Base-by-base conservation (phyloP, 2,113 vertebrate species). In the Bubo scandiacus region DNA sequence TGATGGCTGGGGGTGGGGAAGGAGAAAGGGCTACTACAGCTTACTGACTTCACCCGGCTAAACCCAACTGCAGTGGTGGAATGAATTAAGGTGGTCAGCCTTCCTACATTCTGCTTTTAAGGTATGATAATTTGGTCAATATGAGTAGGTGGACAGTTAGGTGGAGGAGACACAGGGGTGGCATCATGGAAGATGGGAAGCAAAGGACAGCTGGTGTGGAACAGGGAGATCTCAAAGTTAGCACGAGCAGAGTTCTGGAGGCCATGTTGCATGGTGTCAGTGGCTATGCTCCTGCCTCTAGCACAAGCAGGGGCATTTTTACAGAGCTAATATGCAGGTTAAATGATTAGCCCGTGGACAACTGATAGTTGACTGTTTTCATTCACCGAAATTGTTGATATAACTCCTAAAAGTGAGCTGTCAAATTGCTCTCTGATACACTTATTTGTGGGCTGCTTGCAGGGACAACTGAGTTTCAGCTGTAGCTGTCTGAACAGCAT, bases 251-350 rank as follows among this genome's bases (percentile, higher is more conserved):
- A 45, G 81, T 74, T 59, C 65, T 67, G 84, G 59, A 73, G 49
- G 13, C n/a, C 8, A 5, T 11, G 8, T 58, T 32, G 11, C 23
- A 13, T 0, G 0, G 12, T 1, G 1, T 54, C 54, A 19, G 0
- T 45, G 42, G 54, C 42, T 26, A 3, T 4, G 2, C 34, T 43
- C 30, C n/a, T 21, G 12, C 12, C 38, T 23, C 1, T 7, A 17
- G 55, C 43, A 38, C 6, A 1, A 34, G 38, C 29, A 15, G 0
- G 0, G 22, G 25, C 14, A 1, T 21, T 81, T 61, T 26, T n/a
- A 18, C 36, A 40, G 51, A 57, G 38, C 27, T 57, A 21, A 5
- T 3, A 0, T 36, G 19, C 6, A 36, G 13, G 54, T 62, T 66
- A 34, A 54, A 38, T 49, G 5, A 27, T 66, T 27, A 30, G 30